Conservation (phyloP, 1,140 invertebrate species). For the Battus philenor region DNA sequence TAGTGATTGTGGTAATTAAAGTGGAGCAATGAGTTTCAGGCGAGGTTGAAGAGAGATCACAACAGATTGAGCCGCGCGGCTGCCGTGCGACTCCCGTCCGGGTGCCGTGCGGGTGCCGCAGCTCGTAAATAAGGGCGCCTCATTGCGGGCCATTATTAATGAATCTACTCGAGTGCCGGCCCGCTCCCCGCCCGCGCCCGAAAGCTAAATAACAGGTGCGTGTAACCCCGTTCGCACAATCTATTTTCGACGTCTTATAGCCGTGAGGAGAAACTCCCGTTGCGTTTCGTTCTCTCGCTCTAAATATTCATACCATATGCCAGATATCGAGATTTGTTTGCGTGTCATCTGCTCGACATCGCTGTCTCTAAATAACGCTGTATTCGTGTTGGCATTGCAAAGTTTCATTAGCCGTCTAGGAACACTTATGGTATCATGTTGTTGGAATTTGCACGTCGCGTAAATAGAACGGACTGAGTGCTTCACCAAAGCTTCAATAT, state of each 20-base stretch:
- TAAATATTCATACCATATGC: conserved; percentile 74
- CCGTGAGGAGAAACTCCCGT: conserved; percentile 58
- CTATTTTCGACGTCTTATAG: conserved; percentile 74
- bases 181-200: conserved; percentile 42
- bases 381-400: conserved; percentile 59
- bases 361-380: conserved; percentile 60
- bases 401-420: conserved; percentile 66
- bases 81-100: conserved; percentile 2
- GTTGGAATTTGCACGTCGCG: conserved; percentile 37
- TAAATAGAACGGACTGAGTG: too few relatives aligned
- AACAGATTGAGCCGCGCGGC: neutral
- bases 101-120: conserved; percentile 51
- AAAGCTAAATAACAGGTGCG: conserved; percentile 74
- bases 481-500: too few relatives aligned
- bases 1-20: conserved; percentile 1
- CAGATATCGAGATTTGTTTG: conserved; percentile 72
- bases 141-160: conserved; percentile 73
- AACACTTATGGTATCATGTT: conserved; percentile 60
- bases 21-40: neutral
- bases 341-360: conserved; percentile 68
- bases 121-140: conserved; percentile 73
- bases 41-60: neutral
- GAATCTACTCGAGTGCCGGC: conserved; percentile 52
- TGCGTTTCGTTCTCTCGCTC: conserved; percentile 56
- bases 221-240: conserved; percentile 74